Evolutionary conservation across 2,113 vertebrate genomes (phyloP).

Genomic region (Odontophorus gujanensis): DNA sequence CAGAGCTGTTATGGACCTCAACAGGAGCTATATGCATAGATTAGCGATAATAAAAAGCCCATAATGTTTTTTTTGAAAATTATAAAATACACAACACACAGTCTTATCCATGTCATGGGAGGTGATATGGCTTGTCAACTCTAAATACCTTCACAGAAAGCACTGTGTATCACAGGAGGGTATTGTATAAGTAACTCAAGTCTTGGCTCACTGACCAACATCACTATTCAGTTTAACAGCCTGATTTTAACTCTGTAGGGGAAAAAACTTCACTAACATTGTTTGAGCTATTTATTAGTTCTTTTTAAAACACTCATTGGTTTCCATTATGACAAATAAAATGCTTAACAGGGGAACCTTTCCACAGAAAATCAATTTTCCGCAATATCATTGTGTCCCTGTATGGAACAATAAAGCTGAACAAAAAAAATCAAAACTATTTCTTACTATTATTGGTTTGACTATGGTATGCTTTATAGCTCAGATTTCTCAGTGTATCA

Average conservation of each 20-base stretch:
- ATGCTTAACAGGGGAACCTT: constrained; percentile 10
- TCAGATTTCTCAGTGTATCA: constrained; percentile 27
- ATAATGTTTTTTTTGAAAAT: not conserved
- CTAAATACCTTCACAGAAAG: constrained; percentile 6
- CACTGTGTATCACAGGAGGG: not conserved
- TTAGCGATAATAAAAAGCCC: not conserved
- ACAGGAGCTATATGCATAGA: not conserved
- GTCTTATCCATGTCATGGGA: not conserved
- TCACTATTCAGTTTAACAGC: not conserved
- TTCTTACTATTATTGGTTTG: constrained; percentile 56
- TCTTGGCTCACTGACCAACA: not conserved
- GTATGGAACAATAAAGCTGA: constrained; percentile 30
- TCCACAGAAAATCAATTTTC: constrained; percentile 50
- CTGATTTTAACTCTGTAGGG: not conserved
- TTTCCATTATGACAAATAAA: constrained; percentile 19
- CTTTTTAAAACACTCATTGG: constrained; percentile 1
- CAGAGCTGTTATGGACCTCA: not conserved
- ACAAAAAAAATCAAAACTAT: constrained; percentile 19
- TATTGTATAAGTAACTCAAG: not conserved
- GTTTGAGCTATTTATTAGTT: constrained; percentile 24
- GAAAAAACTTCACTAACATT: constrained; percentile 18
- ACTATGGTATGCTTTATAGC: constrained; percentile 11
- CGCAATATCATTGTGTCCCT: not conserved
- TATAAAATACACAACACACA: not conserved
- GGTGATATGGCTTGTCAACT: not conserved